These are phyloP conservation scores for Antedon mediterranea DNA, from an alignment of 53 echinoderm and acorn worm genomes.

Conservation along the genomic window DNA sequence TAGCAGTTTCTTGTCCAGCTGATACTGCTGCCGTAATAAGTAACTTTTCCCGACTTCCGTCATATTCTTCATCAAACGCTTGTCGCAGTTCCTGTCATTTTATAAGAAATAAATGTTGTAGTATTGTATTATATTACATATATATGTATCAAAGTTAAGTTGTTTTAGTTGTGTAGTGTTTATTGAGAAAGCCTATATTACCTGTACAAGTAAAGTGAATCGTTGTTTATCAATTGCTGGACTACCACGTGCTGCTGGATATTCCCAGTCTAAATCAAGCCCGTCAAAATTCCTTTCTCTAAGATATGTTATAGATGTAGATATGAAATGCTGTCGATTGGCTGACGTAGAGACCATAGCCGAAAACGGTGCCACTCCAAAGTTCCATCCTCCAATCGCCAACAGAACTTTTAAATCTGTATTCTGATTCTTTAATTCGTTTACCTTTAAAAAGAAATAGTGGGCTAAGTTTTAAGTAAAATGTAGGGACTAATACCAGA, in stretches of 20 bases:
- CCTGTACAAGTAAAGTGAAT: slow-evolving; percentile 20
- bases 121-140: too few relatives aligned
- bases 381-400: slow-evolving; percentile 29
- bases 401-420: slow-evolving; percentile 18
- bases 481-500: too few relatives aligned
- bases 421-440: slow-evolving; percentile 13
- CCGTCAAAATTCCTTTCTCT: slow-evolving; percentile 26
- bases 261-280: slow-evolving; percentile 36
- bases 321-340: slow-evolving; percentile 13
- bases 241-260: slow-evolving; percentile 19
- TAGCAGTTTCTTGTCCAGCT: slow-evolving; percentile 12
- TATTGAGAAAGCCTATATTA: neutral
- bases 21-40: slow-evolving; percentile 18
- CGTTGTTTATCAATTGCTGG: slow-evolving; percentile 14
- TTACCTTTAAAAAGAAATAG: slow-evolving; percentile 4
- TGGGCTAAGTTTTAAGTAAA: too few relatives aligned
- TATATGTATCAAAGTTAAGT: too few relatives aligned
- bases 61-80: slow-evolving; percentile 18
- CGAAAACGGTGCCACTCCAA: slow-evolving; percentile 18
- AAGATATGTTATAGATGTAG: slow-evolving; percentile 14
- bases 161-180: too few relatives aligned
- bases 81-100: slow-evolving; percentile 12
- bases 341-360: slow-evolving; percentile 12
- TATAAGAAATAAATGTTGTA: too few relatives aligned
- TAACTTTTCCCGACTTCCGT: slow-evolving; percentile 11